A percentile compares a stretch with the other conserved stretches of the same genome.
These are phyloP conservation scores for Oncorhynchus kisutch DNA, from an alignment of 2,113 vertebrate genomes.

Conservation along the genomic window DNA sequence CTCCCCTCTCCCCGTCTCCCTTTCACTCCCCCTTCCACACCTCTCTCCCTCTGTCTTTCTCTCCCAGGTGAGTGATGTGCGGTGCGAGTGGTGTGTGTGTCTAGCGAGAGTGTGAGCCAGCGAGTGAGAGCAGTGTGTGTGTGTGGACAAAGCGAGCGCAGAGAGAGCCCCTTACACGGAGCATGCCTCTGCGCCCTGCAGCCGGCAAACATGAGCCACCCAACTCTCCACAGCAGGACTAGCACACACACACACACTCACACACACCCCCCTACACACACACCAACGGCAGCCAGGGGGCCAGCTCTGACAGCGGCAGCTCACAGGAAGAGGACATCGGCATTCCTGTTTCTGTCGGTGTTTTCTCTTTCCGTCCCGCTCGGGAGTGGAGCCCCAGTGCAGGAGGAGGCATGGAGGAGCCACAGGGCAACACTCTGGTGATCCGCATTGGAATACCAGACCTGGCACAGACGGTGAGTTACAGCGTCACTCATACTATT, in stretches of 20 bases:
- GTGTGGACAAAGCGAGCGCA: constrained; percentile 25
- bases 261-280: constrained; percentile 52
- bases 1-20: constrained; percentile 42
- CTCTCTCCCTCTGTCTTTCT: constrained; percentile 47
- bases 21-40: constrained; percentile 6
- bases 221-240: constrained; percentile 79
- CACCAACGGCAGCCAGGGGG: constrained; percentile 77
- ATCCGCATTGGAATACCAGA: constrained; percentile 92
- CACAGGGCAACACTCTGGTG: constrained; percentile 82
- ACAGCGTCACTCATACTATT: background rate
- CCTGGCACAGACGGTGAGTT: constrained; percentile 90
- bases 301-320: constrained; percentile 67
- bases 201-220: constrained; percentile 83
- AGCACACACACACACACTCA: constrained; percentile 59
- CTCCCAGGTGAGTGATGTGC: constrained; percentile 66
- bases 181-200: constrained; percentile 86
- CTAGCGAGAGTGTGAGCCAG: constrained; percentile 38
- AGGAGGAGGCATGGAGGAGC: constrained; percentile 83
- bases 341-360: constrained; percentile 61
- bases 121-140: constrained; percentile 29
- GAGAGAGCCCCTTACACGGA: constrained; percentile 72
- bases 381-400: constrained; percentile 60
- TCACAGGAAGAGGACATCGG: constrained; percentile 75
- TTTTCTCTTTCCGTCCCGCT: constrained; percentile 56
- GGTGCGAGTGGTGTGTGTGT: constrained; percentile 51